Evolutionary conservation across 2,888 invertebrate species (phyloP), one percentile per base, ranked within the genome.

Genomic region (Philhelius pedissequus): DNA sequence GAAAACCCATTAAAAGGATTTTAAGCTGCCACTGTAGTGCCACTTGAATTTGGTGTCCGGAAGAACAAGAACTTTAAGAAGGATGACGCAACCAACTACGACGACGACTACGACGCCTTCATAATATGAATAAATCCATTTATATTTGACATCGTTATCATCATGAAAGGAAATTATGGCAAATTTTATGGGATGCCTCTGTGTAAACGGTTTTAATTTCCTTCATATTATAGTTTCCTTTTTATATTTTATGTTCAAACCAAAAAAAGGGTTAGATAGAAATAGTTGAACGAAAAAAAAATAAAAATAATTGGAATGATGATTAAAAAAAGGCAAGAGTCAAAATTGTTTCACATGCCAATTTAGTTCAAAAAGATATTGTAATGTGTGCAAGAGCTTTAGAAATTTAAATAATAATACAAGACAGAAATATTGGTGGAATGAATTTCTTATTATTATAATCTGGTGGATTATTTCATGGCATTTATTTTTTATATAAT

Each of bases 141-240:
- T 64, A 78, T 78, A 62, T 83, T 64, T 69, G 62, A 69, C 73
- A 64, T 78, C 73, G 68, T 77, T 82, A 77, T 69, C 68, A 77
- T 45, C 62, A 62, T 68, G 52, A 62, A 35, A 74, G 78, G 73
- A 83, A 78, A 83, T 83, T 83, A 73, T 78, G 73, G 74, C 62
- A 83, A 78, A 83, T 78, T 74, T 78, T 69, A 83, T 83, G 62
- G 78, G 38, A 74, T 73, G 27, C 9, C 15, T 32, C 40, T 68
- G 52, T 68, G 45, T 64, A 83, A 83, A 78, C 73, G 73, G 48
- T 83, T 83, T 83, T 74, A 83, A 83, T 83, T 83, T 83, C 82
- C 82, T 74, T 69, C 13, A 13, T 15, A 54, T 30, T 18, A 68
- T 52, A 27, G 50, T 77, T 60, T 54, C 64, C 64, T 64, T 48